Conservation (phyloP, 2,113 vertebrate species). For the Planiliza haematocheilus region DNA sequence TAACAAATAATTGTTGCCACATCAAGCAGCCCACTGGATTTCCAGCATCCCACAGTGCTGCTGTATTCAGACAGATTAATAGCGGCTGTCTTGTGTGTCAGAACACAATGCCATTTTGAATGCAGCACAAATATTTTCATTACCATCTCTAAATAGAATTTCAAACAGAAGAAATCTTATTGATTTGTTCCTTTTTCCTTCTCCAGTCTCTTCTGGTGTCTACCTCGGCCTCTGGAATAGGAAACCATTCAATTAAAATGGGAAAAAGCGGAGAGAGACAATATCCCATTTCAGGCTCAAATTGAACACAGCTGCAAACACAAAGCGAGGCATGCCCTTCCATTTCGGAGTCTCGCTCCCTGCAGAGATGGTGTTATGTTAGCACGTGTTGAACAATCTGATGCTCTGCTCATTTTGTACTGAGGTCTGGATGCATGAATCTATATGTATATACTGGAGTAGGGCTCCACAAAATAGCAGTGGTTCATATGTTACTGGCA, state of each 20-base stretch:
- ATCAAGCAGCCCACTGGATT: constrained; percentile 22
- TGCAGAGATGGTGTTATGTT: constrained; percentile 32
- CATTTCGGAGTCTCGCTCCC: constrained; percentile 29
- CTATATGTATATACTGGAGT: accelerated
- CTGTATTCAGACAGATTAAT: constrained; percentile 18
- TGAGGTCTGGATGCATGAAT: not conserved
- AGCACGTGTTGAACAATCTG: constrained; percentile 34
- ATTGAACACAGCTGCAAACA: constrained; percentile 68
- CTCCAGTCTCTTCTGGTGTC: constrained; percentile 16
- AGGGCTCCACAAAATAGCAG: not conserved
- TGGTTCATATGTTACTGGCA: not conserved
- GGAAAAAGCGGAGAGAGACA: constrained; percentile 33
- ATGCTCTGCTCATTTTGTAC: constrained; percentile 37
- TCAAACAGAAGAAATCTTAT: not conserved
- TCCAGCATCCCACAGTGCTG: constrained; percentile 13
- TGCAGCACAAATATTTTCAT: constrained; percentile 9
- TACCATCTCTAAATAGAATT: not conserved
- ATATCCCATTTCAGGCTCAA: constrained; percentile 57
- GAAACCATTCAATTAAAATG: constrained; percentile 51
- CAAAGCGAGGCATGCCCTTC: constrained; percentile 48
- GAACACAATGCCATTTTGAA: constrained; percentile 23
- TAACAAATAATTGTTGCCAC: constrained; percentile 44
- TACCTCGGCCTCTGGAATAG: constrained; percentile 5
- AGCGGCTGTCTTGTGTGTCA: not conserved
- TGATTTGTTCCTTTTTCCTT: constrained; percentile 17